Percentiles rank a stretch among this genome's conserved stretches.
phyloP scores from a whole-genome alignment of 2,797 vertebrate genomes.

The Hapalemur alaotrensis region DNA sequence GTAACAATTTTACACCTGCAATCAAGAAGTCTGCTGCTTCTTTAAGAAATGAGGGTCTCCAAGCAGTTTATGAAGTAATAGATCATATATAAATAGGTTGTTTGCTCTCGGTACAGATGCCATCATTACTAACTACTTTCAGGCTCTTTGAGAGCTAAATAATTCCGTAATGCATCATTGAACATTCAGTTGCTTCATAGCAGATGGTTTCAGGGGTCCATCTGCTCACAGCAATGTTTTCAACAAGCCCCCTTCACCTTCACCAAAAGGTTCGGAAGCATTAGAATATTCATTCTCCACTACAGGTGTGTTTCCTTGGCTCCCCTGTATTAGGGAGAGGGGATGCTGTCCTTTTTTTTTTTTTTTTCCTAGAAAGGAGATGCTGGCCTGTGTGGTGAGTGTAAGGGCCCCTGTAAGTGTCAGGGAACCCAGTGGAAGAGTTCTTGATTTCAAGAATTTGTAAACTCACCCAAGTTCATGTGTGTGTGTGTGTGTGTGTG shows the following conservation, averaged over 20 bases:
- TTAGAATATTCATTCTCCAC: slow-evolving; percentile 87
- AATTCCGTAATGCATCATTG: slow-evolving; percentile 94
- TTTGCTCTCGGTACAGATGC: slow-evolving; percentile 91
- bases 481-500: not conserved
- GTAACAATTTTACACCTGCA: slow-evolving; percentile 59
- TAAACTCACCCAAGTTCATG: not conserved
- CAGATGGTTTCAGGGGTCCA: slow-evolving; percentile 95
- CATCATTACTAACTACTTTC: slow-evolving; percentile 94
- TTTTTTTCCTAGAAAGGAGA: slow-evolving; percentile 42
- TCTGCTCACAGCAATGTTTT: slow-evolving; percentile 94
- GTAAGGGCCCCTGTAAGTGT: slow-evolving; percentile 5
- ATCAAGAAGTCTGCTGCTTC: slow-evolving; percentile 78
- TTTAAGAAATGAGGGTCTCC: slow-evolving; percentile 86
- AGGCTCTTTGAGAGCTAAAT: slow-evolving; percentile 95
- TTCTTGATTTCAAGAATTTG: slow-evolving; percentile 51
- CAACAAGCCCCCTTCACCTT: slow-evolving; percentile 95
- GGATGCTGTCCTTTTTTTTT: not conserved
- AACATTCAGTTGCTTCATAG: slow-evolving; percentile 92
- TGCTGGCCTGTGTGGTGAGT: not conserved
- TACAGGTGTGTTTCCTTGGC: slow-evolving; percentile 80
- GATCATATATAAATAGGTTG: slow-evolving; percentile 95
- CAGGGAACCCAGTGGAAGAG: slow-evolving; percentile 4
- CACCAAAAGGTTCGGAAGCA: slow-evolving; percentile 88
- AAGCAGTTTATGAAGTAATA: slow-evolving; percentile 88
- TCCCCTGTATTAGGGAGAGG: slow-evolving; percentile 50